Evolutionary conservation across 2,113 vertebrate genomes (phyloP), one percentile per base, ranked within the genome.

Genomic region (Oreotrochilus melanogaster): DNA sequence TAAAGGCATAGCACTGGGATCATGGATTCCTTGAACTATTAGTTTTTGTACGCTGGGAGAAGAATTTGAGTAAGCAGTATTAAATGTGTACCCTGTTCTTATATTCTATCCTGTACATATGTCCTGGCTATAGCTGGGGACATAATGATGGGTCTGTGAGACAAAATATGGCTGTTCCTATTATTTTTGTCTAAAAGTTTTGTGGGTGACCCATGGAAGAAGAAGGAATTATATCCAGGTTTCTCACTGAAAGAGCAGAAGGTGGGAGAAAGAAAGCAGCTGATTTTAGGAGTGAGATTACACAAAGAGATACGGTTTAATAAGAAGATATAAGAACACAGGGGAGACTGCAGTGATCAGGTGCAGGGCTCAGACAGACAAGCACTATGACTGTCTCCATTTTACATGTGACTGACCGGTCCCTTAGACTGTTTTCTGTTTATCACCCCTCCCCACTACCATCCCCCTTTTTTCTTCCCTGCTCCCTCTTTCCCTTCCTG

Each of bases 391-490:
- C 45, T 78, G 39, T 30, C 18, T 11, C 19, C 4, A 1, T 35
- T 43, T 54, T 21, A 84, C 39, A 48, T 18, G 16, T 1, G 3
- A 18, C 17, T 1, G 3, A 18, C 17, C 5, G 1, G 14, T 16
- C 15, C 18, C 18, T 24, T 43, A 42, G 31, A 27, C 28, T 11
- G 7, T 62, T 39, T 86, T 53, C 15, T 70, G 16, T 48, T 70
- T 51, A 35, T 39, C 39, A 10, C 10, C 39, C 14, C 15, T 3
- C 17, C 43, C 43, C 16, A 45, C 3, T 13, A 39, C 39, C 39
- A 39, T 39, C 4, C 2, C 2, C 42, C 23, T 47, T 30, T 54
- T 18, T 30, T 48, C 45, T 33, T 60, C 24, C 37, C 47, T 31
- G 9, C 5, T 70, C 9, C 22, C 7, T 5, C 14, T 74, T 31